Conservation (phyloP, 2,888 invertebrate species). For the Vannuccia rotundouncinata region DNA sequence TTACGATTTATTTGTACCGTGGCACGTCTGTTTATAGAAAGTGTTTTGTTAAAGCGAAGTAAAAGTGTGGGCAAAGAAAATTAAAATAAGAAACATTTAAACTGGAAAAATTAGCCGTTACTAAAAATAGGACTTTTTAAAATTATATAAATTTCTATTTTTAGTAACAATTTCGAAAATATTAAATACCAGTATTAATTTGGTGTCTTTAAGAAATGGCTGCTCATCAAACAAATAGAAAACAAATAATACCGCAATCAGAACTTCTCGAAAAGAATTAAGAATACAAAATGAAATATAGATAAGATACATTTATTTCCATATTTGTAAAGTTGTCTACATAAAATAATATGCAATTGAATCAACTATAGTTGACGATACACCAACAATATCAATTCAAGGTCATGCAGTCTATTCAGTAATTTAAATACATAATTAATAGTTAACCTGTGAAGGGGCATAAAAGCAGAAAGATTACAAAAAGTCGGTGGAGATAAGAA, state of each 20-base stretch:
- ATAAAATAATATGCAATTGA: not conserved
- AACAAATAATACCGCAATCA: not conserved
- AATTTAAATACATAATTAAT: not conserved
- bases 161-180: too few relatives aligned
- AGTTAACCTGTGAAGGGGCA: not conserved
- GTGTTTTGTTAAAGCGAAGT: too few relatives aligned
- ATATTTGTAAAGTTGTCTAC: not conserved
- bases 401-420: not conserved
- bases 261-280: not conserved
- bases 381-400: not conserved
- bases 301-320: not conserved
- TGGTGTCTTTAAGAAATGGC: too few relatives aligned
- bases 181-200: too few relatives aligned
- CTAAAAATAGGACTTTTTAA: too few relatives aligned
- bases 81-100: too few relatives aligned
- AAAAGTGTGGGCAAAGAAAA: too few relatives aligned
- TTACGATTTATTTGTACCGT: too few relatives aligned
- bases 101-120: too few relatives aligned
- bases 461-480: not conserved
- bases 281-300: not conserved
- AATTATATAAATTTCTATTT: not conserved
- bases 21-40: too few relatives aligned
- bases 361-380: not conserved
- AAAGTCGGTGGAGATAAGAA: not conserved
- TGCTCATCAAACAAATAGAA: too few relatives aligned